Conservation (phyloP, 2,113 vertebrate species). For the Leptosomus discolor region DNA sequence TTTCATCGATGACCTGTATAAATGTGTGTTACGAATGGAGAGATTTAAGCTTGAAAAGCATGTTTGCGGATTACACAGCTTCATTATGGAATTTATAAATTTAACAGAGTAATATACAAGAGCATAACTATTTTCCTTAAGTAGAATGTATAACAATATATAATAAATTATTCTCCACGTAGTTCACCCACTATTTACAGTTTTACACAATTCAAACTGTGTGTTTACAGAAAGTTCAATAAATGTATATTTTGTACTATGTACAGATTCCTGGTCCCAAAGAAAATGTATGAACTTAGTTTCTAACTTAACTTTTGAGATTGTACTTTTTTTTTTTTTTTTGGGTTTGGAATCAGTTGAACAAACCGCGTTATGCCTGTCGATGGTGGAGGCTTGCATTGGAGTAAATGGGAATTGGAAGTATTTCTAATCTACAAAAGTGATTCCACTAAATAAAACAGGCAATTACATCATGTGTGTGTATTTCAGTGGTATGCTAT, state of each 20-base stretch:
- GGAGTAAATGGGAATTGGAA: slow-evolving; percentile 64
- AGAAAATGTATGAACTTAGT: slow-evolving; percentile 85
- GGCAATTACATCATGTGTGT: slow-evolving; percentile 78
- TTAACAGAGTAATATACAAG: slow-evolving; percentile 71
- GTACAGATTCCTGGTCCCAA: slow-evolving; percentile 82
- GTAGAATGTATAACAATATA: slow-evolving; percentile 79
- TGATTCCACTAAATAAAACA: slow-evolving; percentile 90
- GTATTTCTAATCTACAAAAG: slow-evolving; percentile 85
- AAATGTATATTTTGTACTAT: slow-evolving; percentile 92
- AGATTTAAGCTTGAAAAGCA: slow-evolving; percentile 75
- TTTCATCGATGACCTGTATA: slow-evolving; percentile 66
- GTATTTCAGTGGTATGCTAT: slow-evolving; percentile 59
- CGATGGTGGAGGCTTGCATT: slow-evolving; percentile 78
- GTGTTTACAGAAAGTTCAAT: slow-evolving; percentile 81
- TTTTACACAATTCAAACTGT: slow-evolving; percentile 82
- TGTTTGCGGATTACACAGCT: slow-evolving; percentile 76
- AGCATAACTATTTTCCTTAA: slow-evolving; percentile 83
- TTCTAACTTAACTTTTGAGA: slow-evolving; percentile 79
- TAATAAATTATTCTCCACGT: slow-evolving; percentile 83
- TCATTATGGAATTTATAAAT: slow-evolving; percentile 69
- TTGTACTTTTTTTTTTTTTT: slow-evolving; percentile 78
- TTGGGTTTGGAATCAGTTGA: slow-evolving; percentile 69
- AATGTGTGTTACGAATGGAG: slow-evolving; percentile 67
- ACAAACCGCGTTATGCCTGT: slow-evolving; percentile 85
- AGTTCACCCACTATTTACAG: slow-evolving; percentile 81